These are phyloP conservation scores for Drosophila nigritarsus DNA, from an alignment of 2,888 invertebrate genomes.

Conservation along the genomic window DNA sequence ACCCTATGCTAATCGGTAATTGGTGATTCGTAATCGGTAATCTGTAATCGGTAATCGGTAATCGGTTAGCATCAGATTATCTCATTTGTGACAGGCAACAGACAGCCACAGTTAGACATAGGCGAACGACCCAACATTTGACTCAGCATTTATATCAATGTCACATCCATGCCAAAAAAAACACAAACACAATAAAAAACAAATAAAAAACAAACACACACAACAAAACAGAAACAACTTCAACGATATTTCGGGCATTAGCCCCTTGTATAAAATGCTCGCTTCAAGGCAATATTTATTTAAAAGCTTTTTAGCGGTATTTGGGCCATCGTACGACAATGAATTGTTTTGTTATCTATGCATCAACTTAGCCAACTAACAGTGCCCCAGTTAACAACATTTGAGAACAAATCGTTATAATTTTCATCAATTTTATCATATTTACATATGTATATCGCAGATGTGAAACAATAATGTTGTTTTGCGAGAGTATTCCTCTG, in stretches of 20 bases:
- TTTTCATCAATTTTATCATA: neutral
- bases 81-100: constrained; percentile 12
- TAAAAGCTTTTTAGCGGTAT: constrained; percentile 34
- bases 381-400: constrained; percentile 19
- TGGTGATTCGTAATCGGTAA: constrained; percentile 4
- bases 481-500: neutral
- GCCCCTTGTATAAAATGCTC: constrained; percentile 52
- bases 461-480: neutral
- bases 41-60: constrained; percentile 2
- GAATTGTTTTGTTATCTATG: constrained; percentile 24
- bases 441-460: no score
- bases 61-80: constrained; percentile 16
- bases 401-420: neutral
- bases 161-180: constrained; percentile 55
- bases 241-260: constrained; percentile 57
- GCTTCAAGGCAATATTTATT: constrained; percentile 59
- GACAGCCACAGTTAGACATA: constrained; percentile 18
- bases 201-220: constrained; percentile 11
- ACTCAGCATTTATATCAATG: constrained; percentile 75
- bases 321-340: constrained; percentile 56
- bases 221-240: constrained; percentile 19
- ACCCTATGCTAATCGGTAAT: constrained; percentile 10
- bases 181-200: neutral
- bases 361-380: constrained; percentile 9
- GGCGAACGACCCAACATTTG: constrained; percentile 71